Evolutionary conservation across 2,113 vertebrate genomes (phyloP), one percentile per base, ranked within the genome.

Genomic region (Sisor rabdophorus): DNA sequence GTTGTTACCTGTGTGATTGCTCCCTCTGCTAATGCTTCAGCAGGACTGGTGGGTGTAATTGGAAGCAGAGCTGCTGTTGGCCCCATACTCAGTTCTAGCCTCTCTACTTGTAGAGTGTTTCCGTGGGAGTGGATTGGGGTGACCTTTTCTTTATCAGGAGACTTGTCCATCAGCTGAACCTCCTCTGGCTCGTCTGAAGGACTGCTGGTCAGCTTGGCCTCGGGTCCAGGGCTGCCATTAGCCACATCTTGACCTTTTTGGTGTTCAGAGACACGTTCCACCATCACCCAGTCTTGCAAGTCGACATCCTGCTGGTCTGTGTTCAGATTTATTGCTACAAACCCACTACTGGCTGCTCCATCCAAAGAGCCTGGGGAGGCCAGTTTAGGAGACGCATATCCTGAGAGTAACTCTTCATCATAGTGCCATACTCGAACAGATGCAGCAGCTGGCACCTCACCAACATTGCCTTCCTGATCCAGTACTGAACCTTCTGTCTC

Each of bases 201-300:
- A 82, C 92, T 97, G 84, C 90, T 90, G 79, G 91, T 92, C 7
- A 73, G 88, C 89, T 94, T 98, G 82, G 90, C 91, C 54, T 91
- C 93, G 0, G 84, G 92, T 75, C 80, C 81, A 86, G 79, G 94
- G 89, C 84, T 87, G 7, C 82, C 22, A 70, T 50, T 74, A 50
- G 56, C 71, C 4, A n/a, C 71, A 82, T 87, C 93, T 81, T 89
- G 89, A 84, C 93, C 93, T 85, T 93, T 92, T 63, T 89, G 89
- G 76, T 93, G 89, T 75, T 94, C 93, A 60, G 87, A 88, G 54
- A 94, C 94, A 53, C 94, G 93, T 83, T 98, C 96, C 86, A 99
- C 93, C 87, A 98, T 93, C 63, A 98, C 96, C 97, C 97, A 99
- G 80, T 98, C 97, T 81, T 91, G 94, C 40, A 95, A 96, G 90